phyloP scores from a whole-genome alignment of 2,797 vertebrate genomes.

The Clarias fuscus region DNA sequence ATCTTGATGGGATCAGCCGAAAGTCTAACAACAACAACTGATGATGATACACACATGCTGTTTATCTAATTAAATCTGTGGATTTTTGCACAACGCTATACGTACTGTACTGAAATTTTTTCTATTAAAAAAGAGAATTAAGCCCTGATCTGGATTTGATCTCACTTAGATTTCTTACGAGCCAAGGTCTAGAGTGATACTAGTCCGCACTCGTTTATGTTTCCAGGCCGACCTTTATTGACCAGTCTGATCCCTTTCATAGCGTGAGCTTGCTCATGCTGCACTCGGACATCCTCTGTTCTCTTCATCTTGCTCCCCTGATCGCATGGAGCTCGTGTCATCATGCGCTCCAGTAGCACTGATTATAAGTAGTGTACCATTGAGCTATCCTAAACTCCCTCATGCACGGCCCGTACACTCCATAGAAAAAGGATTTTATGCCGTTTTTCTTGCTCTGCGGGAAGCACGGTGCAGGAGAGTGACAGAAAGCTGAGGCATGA shows the following conservation, averaged over 20 bases:
- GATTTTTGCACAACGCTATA: neutral
- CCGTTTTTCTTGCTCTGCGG: conserved; percentile 4
- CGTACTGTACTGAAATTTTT: neutral
- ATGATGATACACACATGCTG: neutral
- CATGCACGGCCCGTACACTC: conserved; percentile 47
- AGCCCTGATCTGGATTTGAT: neutral
- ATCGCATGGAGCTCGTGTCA: conserved; percentile 52
- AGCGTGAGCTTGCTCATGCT: conserved; percentile 6
- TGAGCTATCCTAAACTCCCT: conserved; percentile 32
- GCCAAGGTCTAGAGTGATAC: neutral
- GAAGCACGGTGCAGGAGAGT: conserved; percentile 20
- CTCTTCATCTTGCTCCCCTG: conserved; percentile 15
- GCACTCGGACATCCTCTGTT: conserved; percentile 1
- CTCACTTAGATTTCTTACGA: neutral
- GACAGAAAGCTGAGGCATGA: conserved; percentile 36
- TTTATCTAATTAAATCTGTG: neutral
- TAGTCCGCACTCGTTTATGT: conserved; percentile 10
- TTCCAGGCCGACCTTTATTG: conserved; percentile 6
- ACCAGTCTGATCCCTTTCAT: conserved; percentile 17
- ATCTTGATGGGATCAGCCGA: too few species aligned
- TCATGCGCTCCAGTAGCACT: conserved; percentile 50
- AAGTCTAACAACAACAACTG: too few species aligned
- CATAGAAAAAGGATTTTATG: conserved; percentile 46
- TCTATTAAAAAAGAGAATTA: conserved; percentile 1
- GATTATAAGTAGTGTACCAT: conserved; percentile 45